Evolutionary conservation across 2,113 vertebrate species (phyloP).

Genomic region (Oostethus manadensis): DNA sequence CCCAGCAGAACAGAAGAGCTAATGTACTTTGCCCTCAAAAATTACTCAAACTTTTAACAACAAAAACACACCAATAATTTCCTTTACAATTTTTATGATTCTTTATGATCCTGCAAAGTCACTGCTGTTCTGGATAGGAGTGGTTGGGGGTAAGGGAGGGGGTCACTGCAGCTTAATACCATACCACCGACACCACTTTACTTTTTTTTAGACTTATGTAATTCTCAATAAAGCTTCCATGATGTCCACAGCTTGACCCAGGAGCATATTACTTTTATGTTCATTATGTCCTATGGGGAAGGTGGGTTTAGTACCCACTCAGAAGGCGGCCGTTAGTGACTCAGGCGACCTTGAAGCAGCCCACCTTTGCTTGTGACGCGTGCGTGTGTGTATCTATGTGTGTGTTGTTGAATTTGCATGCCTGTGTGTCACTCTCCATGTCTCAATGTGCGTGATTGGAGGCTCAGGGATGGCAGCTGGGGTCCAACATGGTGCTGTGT

Average conservation of each 20-base stretch:
- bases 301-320: too few species aligned
- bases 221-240: too few species aligned
- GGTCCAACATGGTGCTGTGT: slow-evolving; percentile 1
- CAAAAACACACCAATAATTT: not conserved
- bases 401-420: slow-evolving; percentile 13
- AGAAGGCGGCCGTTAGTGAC: too few species aligned
- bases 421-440: not conserved
- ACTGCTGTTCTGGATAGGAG: slow-evolving; percentile 27
- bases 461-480: not conserved
- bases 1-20: slow-evolving; percentile 60
- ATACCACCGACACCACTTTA: too few species aligned
- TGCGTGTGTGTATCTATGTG: slow-evolving; percentile 5
- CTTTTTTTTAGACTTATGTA: too few species aligned
- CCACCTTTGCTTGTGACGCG: not conserved
- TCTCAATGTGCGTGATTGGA: not conserved
- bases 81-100: too few species aligned
- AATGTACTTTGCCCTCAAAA: slow-evolving; percentile 33
- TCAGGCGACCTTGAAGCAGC: too few species aligned
- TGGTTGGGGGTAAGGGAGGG: not conserved
- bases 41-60: too few species aligned
- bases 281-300: too few species aligned
- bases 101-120: not conserved
- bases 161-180: not conserved
- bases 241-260: too few species aligned
- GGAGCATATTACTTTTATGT: too few species aligned